These are phyloP conservation scores for rabbit (Oryctolagus cuniculus) DNA, from an alignment of 2,113 vertebrate genomes.

Conservation along the genomic window mOryCun1.1 NC_091434.1:73910501-73911000, in stretches of 20 bases:
- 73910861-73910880: neutral
- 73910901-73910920: neutral
- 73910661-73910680: slow-evolving; percentile 11
- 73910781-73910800: neutral
- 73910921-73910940: neutral
- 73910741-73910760: neutral
- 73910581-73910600: neutral
- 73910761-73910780: neutral
- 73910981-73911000: neutral
- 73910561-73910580: neutral
- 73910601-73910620: neutral
- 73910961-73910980: slow-evolving; percentile 37
- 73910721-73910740: neutral
- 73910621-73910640: neutral
- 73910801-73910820: neutral
- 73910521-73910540: neutral
- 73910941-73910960: neutral
- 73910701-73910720: neutral
- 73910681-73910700: slow-evolving; percentile 16
- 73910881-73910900: neutral
- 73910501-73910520: slow-evolving; percentile 15
- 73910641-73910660: neutral
- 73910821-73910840: neutral
- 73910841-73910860: neutral
- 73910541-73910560: neutral